Evolutionary conservation across 1,140 invertebrate species (phyloP).

Genomic region (Drosophila athabasca): DNA sequence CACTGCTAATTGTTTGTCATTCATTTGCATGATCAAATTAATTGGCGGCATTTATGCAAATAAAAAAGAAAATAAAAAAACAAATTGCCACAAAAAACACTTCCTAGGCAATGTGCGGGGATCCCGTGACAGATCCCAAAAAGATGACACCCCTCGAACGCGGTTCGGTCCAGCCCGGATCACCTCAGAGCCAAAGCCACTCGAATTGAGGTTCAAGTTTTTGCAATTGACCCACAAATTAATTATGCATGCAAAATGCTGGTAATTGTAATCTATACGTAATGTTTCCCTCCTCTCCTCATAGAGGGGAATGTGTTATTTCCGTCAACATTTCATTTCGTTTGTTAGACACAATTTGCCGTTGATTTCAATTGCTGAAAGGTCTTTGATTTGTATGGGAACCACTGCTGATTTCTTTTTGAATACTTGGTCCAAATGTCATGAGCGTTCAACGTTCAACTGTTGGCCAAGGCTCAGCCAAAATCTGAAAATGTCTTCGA

Average conservation of each 20-base stretch:
- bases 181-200: conserved; percentile 25
- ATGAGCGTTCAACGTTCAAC: conserved; percentile 64
- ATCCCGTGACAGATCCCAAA: conserved; percentile 17
- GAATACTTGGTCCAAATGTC: conserved; percentile 66
- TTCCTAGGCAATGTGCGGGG: conserved; percentile 66
- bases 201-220: conserved; percentile 76
- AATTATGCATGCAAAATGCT: conserved; percentile 75
- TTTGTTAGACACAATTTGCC: conserved; percentile 63
- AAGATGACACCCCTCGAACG: conserved; percentile 38
- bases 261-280: conserved; percentile 65
- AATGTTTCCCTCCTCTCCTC: conserved; percentile 32
- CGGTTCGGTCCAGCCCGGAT: neutral
- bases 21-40: conserved; percentile 75
- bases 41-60: conserved; percentile 66
- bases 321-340: conserved; percentile 74
- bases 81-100: conserved; percentile 46
- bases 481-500: conserved; percentile 35
- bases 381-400: conserved; percentile 62
- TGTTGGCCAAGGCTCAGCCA: conserved; percentile 45
- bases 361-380: conserved; percentile 59
- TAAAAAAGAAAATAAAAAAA: conserved; percentile 14
- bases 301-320: conserved; percentile 38
- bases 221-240: conserved; percentile 81
- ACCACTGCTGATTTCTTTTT: conserved; percentile 66
- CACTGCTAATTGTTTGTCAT: conserved; percentile 67